Percentiles rank a stretch among this genome's conserved stretches.
These are phyloP conservation scores for Hystrix brachyura DNA, from an alignment of 2,113 vertebrate genomes.

Conservation along the genomic window DNA sequence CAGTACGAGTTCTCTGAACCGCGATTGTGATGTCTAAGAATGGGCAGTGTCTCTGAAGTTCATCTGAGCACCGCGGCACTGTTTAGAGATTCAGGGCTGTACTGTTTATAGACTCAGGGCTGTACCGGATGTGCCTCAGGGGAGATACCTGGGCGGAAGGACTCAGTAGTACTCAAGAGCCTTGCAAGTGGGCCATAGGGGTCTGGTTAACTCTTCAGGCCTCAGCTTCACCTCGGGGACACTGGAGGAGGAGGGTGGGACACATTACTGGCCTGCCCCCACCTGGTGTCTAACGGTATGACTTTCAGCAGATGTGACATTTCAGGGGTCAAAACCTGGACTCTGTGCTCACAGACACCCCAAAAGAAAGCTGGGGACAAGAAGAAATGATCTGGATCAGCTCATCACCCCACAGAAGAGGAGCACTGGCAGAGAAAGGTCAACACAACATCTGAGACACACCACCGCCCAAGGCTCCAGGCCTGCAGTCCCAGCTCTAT, in stretches of 20 bases:
- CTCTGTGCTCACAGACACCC: background rate
- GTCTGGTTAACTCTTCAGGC: background rate
- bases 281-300: background rate
- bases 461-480: background rate
- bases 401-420: background rate
- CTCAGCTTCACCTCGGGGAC: background rate
- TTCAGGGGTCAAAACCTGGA: background rate
- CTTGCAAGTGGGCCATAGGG: background rate
- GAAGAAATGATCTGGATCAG: background rate
- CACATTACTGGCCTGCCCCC: background rate
- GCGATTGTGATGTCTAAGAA: background rate
- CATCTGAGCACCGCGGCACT: background rate
- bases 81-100: background rate
- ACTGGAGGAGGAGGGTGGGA: too few relatives aligned
- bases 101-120: background rate
- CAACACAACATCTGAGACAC: background rate
- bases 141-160: background rate
- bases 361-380: background rate
- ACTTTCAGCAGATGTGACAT: background rate
- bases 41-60: background rate
- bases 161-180: background rate
- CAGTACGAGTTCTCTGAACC: background rate
- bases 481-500: too few relatives aligned
- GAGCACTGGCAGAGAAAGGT: background rate
- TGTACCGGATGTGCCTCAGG: background rate